phyloP scores from a whole-genome alignment of 2,797 vertebrate genomes.

The Spheniscus humboldti region DNA sequence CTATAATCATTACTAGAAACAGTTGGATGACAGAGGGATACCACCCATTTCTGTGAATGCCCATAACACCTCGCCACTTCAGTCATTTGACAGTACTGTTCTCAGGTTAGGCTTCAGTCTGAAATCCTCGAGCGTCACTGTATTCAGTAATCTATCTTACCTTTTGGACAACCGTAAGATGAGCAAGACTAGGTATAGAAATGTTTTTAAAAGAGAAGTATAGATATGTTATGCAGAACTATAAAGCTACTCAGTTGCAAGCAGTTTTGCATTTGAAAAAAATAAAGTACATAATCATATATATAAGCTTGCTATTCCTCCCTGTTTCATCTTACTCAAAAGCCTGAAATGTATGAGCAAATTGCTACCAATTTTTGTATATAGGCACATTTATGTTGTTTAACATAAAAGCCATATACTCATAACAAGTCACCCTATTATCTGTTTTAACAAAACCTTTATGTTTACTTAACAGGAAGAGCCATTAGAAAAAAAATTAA shows the following conservation, averaged over 20 bases:
- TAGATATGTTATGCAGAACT: background rate
- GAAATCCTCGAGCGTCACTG: background rate
- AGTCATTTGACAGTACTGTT: background rate
- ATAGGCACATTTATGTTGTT: background rate
- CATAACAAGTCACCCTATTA: background rate
- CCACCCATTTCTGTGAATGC: background rate
- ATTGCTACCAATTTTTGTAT: background rate
- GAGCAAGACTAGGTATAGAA: background rate
- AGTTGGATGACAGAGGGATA: background rate
- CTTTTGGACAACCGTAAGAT: background rate
- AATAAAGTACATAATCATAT: background rate
- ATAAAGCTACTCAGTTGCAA: background rate
- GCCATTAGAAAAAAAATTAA: background rate
- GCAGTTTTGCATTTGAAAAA: background rate
- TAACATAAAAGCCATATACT: background rate
- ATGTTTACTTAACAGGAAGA: background rate
- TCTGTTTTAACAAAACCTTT: background rate
- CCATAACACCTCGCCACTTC: fast-evolving
- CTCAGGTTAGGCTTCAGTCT: background rate
- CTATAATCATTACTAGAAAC: background rate
- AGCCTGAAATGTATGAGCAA: background rate
- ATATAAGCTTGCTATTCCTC: background rate
- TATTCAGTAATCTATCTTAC: background rate
- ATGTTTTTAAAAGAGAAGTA: background rate
- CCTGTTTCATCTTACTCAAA: background rate